Evolutionary conservation across 2,888 invertebrate genomes (phyloP).

Genomic region (Rhagophthalmus giganteus): DNA sequence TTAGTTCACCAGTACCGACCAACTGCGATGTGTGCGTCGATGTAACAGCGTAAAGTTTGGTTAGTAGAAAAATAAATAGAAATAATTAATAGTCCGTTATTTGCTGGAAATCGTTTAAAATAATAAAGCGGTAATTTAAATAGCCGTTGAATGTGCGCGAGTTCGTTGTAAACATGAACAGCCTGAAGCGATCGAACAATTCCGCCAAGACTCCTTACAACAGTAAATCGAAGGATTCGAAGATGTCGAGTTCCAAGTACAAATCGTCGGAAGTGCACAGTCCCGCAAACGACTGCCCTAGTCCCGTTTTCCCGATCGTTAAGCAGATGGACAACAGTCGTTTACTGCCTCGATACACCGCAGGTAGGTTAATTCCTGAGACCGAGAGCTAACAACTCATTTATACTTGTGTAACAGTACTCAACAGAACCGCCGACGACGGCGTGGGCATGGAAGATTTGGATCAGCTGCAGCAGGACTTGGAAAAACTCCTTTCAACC

Average conservation of each 20-base stretch:
- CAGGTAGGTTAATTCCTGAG: constrained; percentile 46
- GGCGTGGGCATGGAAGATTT: constrained; percentile 86
- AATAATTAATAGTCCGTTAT: not conserved
- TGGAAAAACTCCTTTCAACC: constrained; percentile 82
- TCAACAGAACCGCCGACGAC: constrained; percentile 72
- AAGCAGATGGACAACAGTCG: constrained; percentile 70
- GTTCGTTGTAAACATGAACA: not conserved
- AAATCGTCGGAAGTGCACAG: constrained; percentile 59
- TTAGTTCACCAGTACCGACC: no score
- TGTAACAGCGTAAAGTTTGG: no score
- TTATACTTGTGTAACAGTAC: constrained; percentile 50
- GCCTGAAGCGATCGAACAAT: not conserved
- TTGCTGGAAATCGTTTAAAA: no score
- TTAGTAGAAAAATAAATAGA: not conserved
- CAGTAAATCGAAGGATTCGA: constrained; percentile 57
- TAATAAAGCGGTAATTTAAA: not conserved
- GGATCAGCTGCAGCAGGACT: constrained; percentile 82
- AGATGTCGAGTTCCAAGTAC: constrained; percentile 59
- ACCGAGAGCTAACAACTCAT: not conserved
- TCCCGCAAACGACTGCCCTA: constrained; percentile 53
- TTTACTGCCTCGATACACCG: constrained; percentile 68
- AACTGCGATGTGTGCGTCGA: no score
- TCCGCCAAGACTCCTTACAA: constrained; percentile 53
- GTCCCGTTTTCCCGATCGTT: constrained; percentile 64
- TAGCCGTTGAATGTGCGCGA: not conserved